Evolutionary conservation across 2,888 invertebrate species (phyloP).

Genomic region (Thelaira solivaga): DNA sequence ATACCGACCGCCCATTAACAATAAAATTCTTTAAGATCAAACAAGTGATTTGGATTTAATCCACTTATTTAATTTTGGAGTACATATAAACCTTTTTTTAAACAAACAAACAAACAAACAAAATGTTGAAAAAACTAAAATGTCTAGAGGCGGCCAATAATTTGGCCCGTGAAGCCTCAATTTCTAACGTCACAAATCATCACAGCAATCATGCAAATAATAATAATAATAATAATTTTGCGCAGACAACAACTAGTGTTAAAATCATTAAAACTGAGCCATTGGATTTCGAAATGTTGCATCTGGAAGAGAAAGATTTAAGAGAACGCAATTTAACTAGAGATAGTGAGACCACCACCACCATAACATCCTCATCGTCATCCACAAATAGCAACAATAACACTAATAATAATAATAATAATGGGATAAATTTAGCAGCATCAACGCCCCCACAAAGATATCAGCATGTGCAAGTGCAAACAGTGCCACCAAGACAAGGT

Average conservation of each 20-base stretch:
- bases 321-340: conserved; percentile 57
- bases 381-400: not conserved
- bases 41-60: conserved; percentile 60
- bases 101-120: conserved; percentile 46
- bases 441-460: conserved; percentile 66
- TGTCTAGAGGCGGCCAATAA: conserved; percentile 70
- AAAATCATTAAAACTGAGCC: conserved; percentile 75
- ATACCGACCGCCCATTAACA: conserved; percentile 37
- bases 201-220: too few species aligned
- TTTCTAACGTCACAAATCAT: not conserved
- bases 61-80: conserved; percentile 49
- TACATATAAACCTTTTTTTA: conserved; percentile 19
- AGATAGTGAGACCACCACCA: conserved; percentile 52
- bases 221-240: not conserved
- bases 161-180: conserved; percentile 54
- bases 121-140: conserved; percentile 74
- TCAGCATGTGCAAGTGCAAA: conserved; percentile 74
- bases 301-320: conserved; percentile 67
- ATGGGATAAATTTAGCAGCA: conserved; percentile 36
- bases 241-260: conserved; percentile 53
- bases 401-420: conserved; percentile 18
- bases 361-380: conserved; percentile 44
- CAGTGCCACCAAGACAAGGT: conserved; percentile 71
- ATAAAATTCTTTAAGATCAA: conserved; percentile 55
- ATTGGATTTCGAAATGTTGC: conserved; percentile 73